These are phyloP conservation scores for Camponotus vicinus DNA, from an alignment of 1,140 invertebrate species.

Conservation along the genomic window DNA sequence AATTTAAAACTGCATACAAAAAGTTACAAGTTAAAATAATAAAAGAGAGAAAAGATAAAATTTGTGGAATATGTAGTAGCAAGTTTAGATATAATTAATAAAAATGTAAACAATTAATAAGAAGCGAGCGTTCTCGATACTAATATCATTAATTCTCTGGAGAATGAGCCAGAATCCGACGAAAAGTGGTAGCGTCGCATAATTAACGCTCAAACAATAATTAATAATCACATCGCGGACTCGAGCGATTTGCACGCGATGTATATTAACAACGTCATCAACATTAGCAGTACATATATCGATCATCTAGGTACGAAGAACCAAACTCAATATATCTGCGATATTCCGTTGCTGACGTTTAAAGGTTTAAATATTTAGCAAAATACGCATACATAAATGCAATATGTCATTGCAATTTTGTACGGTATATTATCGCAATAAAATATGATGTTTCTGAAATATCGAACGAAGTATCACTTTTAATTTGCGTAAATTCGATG, in stretches of 20 bases:
- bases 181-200: conserved; percentile 50
- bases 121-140: not conserved
- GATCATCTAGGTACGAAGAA: conserved; percentile 25
- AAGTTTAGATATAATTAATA: conserved; percentile 31
- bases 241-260: conserved; percentile 35
- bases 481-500: conserved; percentile 37
- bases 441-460: conserved; percentile 38
- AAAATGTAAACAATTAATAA: conserved; percentile 33
- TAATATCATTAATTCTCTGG: conserved; percentile 57
- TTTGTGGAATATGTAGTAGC: not conserved
- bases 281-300: conserved; percentile 33
- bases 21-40: not conserved
- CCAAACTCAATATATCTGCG: not conserved
- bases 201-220: conserved; percentile 61
- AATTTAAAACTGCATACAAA: not conserved
- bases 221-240: conserved; percentile 50
- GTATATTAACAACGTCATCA: conserved; percentile 60
- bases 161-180: conserved; percentile 1
- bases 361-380: conserved; percentile 25
- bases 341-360: not conserved
- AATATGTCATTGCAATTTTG: conserved; percentile 14
- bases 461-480: conserved; percentile 24
- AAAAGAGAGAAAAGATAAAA: not conserved
- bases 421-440: conserved; percentile 20
- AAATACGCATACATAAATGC: not conserved